Conservation (phyloP, 2,797 vertebrate genomes). For the Alcedo atthis region DNA sequence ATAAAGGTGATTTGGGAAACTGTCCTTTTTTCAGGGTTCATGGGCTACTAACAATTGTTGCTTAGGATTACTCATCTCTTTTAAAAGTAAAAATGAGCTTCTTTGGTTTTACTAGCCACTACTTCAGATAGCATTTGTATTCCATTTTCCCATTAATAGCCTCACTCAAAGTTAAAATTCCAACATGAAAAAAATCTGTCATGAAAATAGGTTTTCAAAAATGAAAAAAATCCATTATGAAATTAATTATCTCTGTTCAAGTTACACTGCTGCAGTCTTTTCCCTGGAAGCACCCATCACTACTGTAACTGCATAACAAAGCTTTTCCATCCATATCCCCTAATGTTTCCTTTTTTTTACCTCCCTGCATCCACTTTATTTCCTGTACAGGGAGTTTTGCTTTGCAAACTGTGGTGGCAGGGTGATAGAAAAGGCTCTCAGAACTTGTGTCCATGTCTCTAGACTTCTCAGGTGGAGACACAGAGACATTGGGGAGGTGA, state of each 20-base stretch:
- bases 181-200: neutral
- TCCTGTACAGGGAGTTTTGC: neutral
- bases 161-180: neutral
- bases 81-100: neutral
- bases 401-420: neutral
- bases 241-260: neutral
- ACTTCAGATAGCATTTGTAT: neutral
- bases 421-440: conserved; percentile 12
- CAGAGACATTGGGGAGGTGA: conserved; percentile 2
- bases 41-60: neutral
- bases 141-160: neutral
- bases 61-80: neutral
- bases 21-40: neutral
- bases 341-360: neutral
- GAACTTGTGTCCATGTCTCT: neutral
- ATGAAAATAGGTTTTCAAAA: neutral
- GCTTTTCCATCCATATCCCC: neutral
- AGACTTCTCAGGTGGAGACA: conserved; percentile 6
- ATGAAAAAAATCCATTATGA: neutral
- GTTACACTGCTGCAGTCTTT: neutral
- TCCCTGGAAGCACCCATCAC: neutral
- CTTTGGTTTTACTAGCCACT: neutral
- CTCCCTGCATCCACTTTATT: neutral
- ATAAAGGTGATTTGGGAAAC: neutral
- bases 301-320: neutral